phyloP scores from a whole-genome alignment of 2,888 invertebrate genomes.

The Cryptocephalus primarius region DNA sequence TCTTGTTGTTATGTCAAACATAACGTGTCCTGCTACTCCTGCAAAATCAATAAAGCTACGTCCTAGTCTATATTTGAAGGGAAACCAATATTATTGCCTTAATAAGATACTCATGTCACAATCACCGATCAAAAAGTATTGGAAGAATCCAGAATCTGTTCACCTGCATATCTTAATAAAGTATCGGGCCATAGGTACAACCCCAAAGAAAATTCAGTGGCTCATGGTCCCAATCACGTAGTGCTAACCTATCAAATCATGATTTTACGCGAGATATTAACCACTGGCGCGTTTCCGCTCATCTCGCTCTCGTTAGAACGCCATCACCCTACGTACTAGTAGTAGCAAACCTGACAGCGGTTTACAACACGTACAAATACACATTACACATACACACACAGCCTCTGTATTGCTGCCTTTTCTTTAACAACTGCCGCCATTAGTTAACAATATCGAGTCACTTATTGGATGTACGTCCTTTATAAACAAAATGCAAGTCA shows the following conservation, averaged over 20 bases:
- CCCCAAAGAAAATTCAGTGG: too few relatives aligned
- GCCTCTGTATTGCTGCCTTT: conserved; percentile 5
- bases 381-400: conserved; percentile 1
- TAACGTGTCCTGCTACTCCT: too few relatives aligned
- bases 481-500: conserved; percentile 4
- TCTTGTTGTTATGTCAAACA: too few relatives aligned
- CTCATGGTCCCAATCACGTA: too few relatives aligned
- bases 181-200: too few relatives aligned
- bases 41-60: too few relatives aligned
- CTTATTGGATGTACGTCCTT: conserved; percentile 1
- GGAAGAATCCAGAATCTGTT: too few relatives aligned
- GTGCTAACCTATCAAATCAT: neutral
- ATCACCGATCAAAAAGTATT: too few relatives aligned
- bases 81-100: too few relatives aligned
- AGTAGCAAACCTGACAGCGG: conserved; percentile 3
- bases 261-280: neutral
- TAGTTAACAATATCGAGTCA: conserved; percentile 5
- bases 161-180: too few relatives aligned
- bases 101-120: too few relatives aligned
- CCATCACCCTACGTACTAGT: conserved; percentile 4
- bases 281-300: neutral
- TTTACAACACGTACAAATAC: conserved; percentile 1
- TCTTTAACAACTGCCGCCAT: conserved; percentile 5
- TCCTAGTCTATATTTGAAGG: too few relatives aligned
- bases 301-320: conserved; percentile 1